Percentiles rank a stretch among this genome's conserved stretches.
Conservation (phyloP, 2,888 invertebrate species). For the Catocala fraxini region DNA sequence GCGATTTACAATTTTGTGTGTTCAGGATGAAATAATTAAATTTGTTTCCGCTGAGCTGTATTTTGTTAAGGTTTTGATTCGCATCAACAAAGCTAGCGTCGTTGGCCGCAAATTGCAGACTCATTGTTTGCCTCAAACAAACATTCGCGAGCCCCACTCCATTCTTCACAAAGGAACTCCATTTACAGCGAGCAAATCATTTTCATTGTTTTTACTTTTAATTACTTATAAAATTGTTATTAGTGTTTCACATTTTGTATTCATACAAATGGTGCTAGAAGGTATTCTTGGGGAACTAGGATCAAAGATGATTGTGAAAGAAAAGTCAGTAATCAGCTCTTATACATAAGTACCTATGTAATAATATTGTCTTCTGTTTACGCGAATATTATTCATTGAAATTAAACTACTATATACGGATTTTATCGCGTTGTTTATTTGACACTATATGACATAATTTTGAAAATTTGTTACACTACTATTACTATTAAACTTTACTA, state of each 20-base stretch:
- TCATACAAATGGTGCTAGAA: conserved; percentile 13
- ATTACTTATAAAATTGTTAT: conserved; percentile 53
- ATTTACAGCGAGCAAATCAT: conserved; percentile 77
- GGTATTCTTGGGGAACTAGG: background rate
- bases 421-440: too few species aligned
- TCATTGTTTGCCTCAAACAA: conserved; percentile 83
- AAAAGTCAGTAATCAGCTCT: too few species aligned
- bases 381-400: too few species aligned
- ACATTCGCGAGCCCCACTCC: conserved; percentile 79
- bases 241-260: conserved; percentile 24
- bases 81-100: conserved; percentile 78
- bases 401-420: too few species aligned
- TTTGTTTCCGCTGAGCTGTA: conserved; percentile 65
- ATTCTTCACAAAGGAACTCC: conserved; percentile 79
- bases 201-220: conserved; percentile 73
- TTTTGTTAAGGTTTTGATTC: conserved; percentile 81
- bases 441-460: too few species aligned
- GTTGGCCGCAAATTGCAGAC: conserved; percentile 82
- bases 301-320: background rate
- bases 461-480: too few species aligned
- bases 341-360: too few species aligned
- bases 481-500: too few species aligned
- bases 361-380: too few species aligned
- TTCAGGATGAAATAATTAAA: conserved; percentile 66
- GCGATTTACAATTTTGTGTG: conserved; percentile 52